Base-by-base conservation (phyloP, 2,113 vertebrate species). In the Jacana jacana region DNA sequence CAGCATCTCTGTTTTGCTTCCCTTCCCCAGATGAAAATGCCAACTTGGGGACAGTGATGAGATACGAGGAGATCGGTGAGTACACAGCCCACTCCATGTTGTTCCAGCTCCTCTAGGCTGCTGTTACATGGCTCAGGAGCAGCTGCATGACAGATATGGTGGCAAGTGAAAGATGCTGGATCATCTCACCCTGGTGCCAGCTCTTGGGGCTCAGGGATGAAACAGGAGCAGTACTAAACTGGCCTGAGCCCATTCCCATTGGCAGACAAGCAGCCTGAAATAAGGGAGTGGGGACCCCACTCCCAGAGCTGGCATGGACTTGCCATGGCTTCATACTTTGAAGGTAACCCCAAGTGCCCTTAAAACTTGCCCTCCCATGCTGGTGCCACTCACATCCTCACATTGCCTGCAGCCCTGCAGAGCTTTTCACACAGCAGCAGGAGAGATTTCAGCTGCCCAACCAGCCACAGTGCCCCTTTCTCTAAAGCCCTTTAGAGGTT, bases 41-140 rank as follows among this genome's bases (percentile, higher is more conserved):
- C 51, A 99, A 99, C 94, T 51, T 99, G 97, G 99, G 99, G 35
- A 99, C 99, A 0, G 98, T 99, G 48, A 98, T 99, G 98, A 98
- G 99, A 86, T 99, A 99, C 4, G 99, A 99, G 96, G 99, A 99
- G 97, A 99, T 99, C 0, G 99, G 99, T 99, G 97, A 99, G 99
- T 98, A 49, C 7, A 3, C 13, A 10, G 17, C 25, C 35, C 14
- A 7, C 11, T 13, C 52, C 3, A 3, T 10, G 5, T 6, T 1
- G 1, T n/a, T 69, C 49, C 3, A 2, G 3, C 44, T 57, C 54
- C 58, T n/a, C 78, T 17, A 24, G 66, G 35, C 4, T 8, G 11
- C 37, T 0, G 0, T 44, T 46, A 7, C 5, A 3, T 8, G 25
- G 33, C 63, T 88, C 3, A 1, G 57, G 28, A 83, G 35, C 7